Evolutionary conservation across 2,113 vertebrate species (phyloP), one percentile per base, ranked within the genome.

Genomic region (Phrynocephalus versicolor): DNA sequence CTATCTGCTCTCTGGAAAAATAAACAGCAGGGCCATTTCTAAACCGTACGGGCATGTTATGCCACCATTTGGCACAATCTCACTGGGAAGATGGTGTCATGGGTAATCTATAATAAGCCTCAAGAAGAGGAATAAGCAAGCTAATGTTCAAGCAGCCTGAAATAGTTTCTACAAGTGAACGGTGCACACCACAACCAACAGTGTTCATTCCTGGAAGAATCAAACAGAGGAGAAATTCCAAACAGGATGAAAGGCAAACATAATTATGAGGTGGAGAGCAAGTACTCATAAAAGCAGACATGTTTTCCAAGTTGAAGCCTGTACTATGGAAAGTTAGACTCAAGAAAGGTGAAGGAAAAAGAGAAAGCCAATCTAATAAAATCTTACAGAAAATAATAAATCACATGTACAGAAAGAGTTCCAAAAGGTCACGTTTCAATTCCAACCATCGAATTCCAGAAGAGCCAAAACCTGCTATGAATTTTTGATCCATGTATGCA

Each of bases 61-160:
- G 82, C 65, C 83, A 88, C 85, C 75, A 64, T 73, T 90, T 87
- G 88, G 86, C 90, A 89, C 84, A 84, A 60, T 51, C 74, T 78
- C 88, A 83, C 23, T 90, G 87, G 89, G 92, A 95, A 88, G 87
- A 89, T 37, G 91, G 88, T 67, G 88, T 91, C 88, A 72, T 85
- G 76, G 83, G 88, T 2, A 27, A 88, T 85, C 85, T 92, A 84
- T 91, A n/a, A n/a, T 67, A 60, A 85, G 87, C 58, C 92, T 78
- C 84, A n/a, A 81, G n/a, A 70, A 39, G 82, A 92, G 80, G 93
- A 92, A 86, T 13, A 60, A 92, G 69, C 37, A 81, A 89, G 81
- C 70, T 70, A 75, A 81, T 57, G 79, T 0, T 1, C 84, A 89
- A 91, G 83, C 15, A 0, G 88, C 88, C 33, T 84, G 85, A 89